Conservation (phyloP, 2,888 invertebrate genomes). For the Sthenelais limicola region DNA sequence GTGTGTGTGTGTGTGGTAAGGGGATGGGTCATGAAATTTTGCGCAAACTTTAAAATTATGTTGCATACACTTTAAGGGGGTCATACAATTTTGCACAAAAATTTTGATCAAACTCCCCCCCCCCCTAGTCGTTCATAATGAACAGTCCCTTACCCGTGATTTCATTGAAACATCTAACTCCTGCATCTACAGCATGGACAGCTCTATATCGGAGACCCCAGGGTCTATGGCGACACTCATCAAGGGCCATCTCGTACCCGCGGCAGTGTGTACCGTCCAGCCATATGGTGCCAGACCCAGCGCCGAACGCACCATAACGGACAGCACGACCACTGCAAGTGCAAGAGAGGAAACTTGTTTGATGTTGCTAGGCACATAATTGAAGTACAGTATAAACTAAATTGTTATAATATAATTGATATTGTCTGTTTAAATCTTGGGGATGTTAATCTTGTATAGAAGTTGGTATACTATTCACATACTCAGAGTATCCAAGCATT, state of each 20-base stretch:
- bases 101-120: too few relatives aligned
- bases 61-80: too few relatives aligned
- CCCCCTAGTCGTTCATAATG: too few relatives aligned
- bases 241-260: neutral
- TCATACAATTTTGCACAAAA: too few relatives aligned
- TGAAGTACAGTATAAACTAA: too few relatives aligned
- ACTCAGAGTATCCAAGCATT: conserved; percentile 48
- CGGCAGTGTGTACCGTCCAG: neutral
- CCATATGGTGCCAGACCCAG: conserved; percentile 4
- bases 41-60: too few relatives aligned
- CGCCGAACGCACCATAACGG: conserved; percentile 10
- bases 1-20: too few relatives aligned
- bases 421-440: neutral
- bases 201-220: neutral
- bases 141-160: neutral
- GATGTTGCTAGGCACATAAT: too few relatives aligned
- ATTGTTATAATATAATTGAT: too few relatives aligned
- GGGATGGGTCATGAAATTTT: too few relatives aligned
- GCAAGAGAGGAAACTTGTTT: too few relatives aligned
- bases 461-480: conserved; percentile 24
- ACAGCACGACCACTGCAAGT: conserved; percentile 28
- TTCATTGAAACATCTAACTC: conserved; percentile 1
- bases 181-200: conserved; percentile 5
- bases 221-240: neutral
- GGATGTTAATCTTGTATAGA: neutral